These are phyloP conservation scores for Gerris lacustris DNA, from an alignment of 2,888 invertebrate species.

Conservation along the genomic window DNA sequence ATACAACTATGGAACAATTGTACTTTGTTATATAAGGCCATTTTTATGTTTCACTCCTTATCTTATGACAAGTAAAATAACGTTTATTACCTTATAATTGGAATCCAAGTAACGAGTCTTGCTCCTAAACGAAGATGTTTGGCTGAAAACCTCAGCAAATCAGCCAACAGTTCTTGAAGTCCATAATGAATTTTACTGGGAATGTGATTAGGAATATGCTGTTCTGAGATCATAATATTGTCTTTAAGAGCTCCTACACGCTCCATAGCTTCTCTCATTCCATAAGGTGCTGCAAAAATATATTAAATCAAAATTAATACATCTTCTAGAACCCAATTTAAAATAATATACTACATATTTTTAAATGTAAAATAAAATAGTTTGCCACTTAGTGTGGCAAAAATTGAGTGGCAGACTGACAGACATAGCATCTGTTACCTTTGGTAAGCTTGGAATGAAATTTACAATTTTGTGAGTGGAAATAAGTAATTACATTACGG, in stretches of 20 bases:
- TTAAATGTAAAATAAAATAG: too few relatives aligned
- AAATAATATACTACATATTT: too few relatives aligned
- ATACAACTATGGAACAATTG: too few relatives aligned
- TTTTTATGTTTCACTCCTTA: too few relatives aligned
- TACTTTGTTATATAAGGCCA: too few relatives aligned
- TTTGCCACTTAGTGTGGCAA: too few relatives aligned
- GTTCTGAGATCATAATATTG: slow-evolving; percentile 50
- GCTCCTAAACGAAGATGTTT: slow-evolving; percentile 61
- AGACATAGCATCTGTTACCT: too few relatives aligned
- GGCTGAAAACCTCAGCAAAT: slow-evolving; percentile 73
- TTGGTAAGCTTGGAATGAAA: too few relatives aligned
- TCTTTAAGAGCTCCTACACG: slow-evolving; percentile 51
- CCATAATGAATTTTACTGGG: slow-evolving; percentile 78
- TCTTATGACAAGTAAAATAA: not conserved
- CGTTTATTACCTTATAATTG: slow-evolving; percentile 56
- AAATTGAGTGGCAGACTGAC: too few relatives aligned
- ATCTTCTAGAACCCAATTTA: too few relatives aligned
- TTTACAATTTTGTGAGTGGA: too few relatives aligned
- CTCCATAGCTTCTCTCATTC: slow-evolving; percentile 86
- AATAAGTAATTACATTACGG: too few relatives aligned
- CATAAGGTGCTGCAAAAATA: slow-evolving; percentile 75
- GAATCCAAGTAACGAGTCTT: slow-evolving; percentile 89
- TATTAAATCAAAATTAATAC: slow-evolving; percentile 11
- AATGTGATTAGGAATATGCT: slow-evolving; percentile 56
- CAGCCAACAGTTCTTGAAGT: slow-evolving; percentile 66